Percentiles rank a stretch among this genome's conserved stretches.
Conservation (phyloP, 2,113 vertebrate genomes). For the Semicossyphus pulcher region DNA sequence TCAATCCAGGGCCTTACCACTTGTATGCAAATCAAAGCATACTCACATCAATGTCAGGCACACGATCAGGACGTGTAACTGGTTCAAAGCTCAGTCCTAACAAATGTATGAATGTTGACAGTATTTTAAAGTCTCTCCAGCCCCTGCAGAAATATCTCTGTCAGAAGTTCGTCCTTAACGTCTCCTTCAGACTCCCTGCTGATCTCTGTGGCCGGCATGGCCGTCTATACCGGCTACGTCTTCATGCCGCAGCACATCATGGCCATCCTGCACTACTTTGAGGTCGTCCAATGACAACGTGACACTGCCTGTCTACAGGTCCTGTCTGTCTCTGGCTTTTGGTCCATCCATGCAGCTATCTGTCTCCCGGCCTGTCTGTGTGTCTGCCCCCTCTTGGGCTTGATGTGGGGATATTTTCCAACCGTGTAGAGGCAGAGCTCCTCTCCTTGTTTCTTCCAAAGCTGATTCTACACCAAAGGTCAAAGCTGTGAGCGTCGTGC, state of each 20-base stretch:
- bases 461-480: background rate
- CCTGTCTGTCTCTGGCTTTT: conserved; percentile 20
- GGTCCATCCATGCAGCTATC: background rate
- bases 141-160: background rate
- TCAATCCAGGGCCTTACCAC: too few relatives aligned
- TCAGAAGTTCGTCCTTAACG: conserved; percentile 45
- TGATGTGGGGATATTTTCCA: background rate
- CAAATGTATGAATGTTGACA: too few relatives aligned
- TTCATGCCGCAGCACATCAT: conserved; percentile 99
- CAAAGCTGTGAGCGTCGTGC: background rate
- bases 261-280: conserved; percentile 98
- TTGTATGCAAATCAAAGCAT: too few relatives aligned
- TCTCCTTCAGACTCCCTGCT: conserved; percentile 90
- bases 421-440: background rate
- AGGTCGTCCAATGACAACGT: conserved; percentile 90
- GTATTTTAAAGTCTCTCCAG: too few relatives aligned
- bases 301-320: background rate
- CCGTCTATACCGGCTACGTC: conserved; percentile 95
- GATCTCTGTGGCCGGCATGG: conserved; percentile 94
- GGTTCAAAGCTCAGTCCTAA: too few relatives aligned
- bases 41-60: too few relatives aligned
- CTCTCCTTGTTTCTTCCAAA: background rate
- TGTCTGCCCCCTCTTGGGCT: background rate
- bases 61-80: too few relatives aligned
- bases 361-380: too few relatives aligned